Base-by-base conservation (phyloP, 2,888 invertebrate genomes). In the Ochropleura plecta region DNA sequence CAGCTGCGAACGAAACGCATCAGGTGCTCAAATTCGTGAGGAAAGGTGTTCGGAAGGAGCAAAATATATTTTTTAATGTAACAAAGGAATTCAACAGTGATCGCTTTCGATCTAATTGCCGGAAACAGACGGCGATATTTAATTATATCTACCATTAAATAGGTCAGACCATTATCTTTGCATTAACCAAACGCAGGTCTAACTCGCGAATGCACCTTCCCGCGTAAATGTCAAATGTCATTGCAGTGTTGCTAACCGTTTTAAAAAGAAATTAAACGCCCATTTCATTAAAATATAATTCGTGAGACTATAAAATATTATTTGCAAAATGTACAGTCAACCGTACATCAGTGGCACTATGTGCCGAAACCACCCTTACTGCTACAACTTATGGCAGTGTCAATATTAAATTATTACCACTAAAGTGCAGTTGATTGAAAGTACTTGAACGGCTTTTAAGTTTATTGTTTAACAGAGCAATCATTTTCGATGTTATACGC, bases 1-100 rank as follows among this genome's bases (percentile, higher is more conserved):
- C 94, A 94, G 87, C 87, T 87, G 87, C 87, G 85, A 82, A 85
- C 88, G 79, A 84, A 88, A 88, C 90, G 86, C 88, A 93, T 95
- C 95, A 95, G 95, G 95, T 94, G 95, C 91, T 90, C 91, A 92
- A 93, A 91, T 93, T 94, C 93, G 92, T 94, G 89, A 88, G 90
- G 89, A 94, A 95, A 95, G 95, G 95, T 95, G 95, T 90, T 92
- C 90, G 87, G 86, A 86, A 83, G 85, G 87, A 88, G 89, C 90
- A 88, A 89, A 90, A 91, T 91, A 91, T 92, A 89, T 89, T 90
- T 90, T 89, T 89, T 85, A 77, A 84, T 73, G 79, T 89, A 90
- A 91, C 91, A 92, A 92, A 89, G 85, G 88, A 90, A 90, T 90
- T 89, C 89, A 88, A 90, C 89, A 90, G 87, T 88, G 89, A 92